Evolutionary conservation across 1,140 invertebrate genomes (phyloP), one percentile per base, ranked within the genome.

Genomic region (Hycleus cichorii): DNA sequence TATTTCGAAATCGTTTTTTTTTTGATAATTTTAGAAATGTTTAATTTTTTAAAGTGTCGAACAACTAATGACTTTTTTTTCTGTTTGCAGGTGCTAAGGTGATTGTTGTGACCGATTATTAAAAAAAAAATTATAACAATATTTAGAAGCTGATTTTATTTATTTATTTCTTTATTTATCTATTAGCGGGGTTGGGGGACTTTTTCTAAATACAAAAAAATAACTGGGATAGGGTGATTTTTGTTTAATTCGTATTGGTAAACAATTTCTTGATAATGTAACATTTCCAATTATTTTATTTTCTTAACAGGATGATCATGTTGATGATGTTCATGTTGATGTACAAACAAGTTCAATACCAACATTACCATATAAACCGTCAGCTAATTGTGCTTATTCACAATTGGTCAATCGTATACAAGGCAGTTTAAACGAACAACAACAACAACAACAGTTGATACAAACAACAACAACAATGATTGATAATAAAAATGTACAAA

Each of bases 361-460:
- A 24, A 11, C 47, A 43, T 48, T 57, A 57, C 47, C 47, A 43
- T 48, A 57, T 46, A 57, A 57, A 42, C 47, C 89, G 27, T 88
- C 88, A 5, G 84, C 86, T 0, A 85, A 91, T 75, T 92, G 88
- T 74, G 84, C 89, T 44, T 93, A 93, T 72, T 89, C 87, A 9
- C 85, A 90, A 78, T 76, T 92, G 45, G 87, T 92, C 11, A 89
- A 85, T 64, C 86, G 88, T 73, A 90, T 91, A 59, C 86, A 87
- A 58, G 88, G 87, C 81, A 78, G 56, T 74, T 80, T 4, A 74
- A 76, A 11, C 64, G 75, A 64, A 24, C 45, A 9, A 6, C 45
- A 12, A 57, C 51, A 55, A 38, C 46, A 55, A 26, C 38, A 24
- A 6, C 52, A 18, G 2, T 18, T 18, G 18, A 18, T 18, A 18